Evolutionary conservation across 2,797 vertebrate species (phyloP), one percentile per base, ranked within the genome.

Genomic region (Muscicapa striata): DNA sequence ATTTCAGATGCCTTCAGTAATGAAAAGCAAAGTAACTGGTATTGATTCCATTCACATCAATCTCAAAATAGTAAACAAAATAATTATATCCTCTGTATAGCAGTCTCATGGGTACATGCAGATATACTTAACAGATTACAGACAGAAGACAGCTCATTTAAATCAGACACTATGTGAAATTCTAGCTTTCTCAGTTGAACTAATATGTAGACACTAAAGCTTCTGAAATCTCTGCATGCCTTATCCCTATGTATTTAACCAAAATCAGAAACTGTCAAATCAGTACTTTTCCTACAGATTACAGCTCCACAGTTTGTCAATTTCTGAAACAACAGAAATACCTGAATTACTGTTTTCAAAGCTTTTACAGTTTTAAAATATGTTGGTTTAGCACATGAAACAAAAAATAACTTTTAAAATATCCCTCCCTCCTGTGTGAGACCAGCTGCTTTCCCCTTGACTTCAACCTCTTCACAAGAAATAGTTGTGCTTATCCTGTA

Each of bases 11-110:
- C 57, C 61, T 70, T 76, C 52, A 80, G 79, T 93, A 95, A 96
- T 78, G 84, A 95, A 94, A 96, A 94, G 66, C 79, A 85, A 96
- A 96, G 85, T 61, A 93, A 90, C 36, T 26, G 70, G 30, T 82
- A 94, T 89, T 90, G 93, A 95, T 94, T 67, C 67, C 57, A 67
- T 41, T 52, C 77, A 79, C 83, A 94, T 84, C 85, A 78, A 84
- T 79, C 80, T 87, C 67, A 59, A 86, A 93, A 81, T 16, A 8
- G 87, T 77, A 95, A 94, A 86, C 91, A 93, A 91, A 92, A 91
- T 66, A 90, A 85, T 73, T 79, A 67, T 45, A 94, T 67, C 73
- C 48, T 82, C 36, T 82, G 30, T 22, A 45, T 21, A 68, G 64
- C 73, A 79, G 36, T 54, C 91, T 58, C 79, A 49, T 24, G 48